These are phyloP conservation scores for Ommatoiulus sabulosus DNA, from an alignment of 2,888 invertebrate genomes.

Conservation along the genomic window DNA sequence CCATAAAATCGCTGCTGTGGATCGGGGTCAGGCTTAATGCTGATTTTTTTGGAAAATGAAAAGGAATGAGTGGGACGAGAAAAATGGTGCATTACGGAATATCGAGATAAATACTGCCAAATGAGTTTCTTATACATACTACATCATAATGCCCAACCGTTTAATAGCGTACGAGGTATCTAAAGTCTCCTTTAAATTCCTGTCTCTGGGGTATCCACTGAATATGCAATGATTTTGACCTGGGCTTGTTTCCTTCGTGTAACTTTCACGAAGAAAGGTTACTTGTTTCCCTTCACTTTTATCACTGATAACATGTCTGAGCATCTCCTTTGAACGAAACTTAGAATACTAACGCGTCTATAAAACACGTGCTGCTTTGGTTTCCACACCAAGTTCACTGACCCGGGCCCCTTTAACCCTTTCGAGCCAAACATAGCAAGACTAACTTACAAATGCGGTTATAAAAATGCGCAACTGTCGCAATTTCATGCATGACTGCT, in stretches of 20 bases:
- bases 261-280: background rate
- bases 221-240: background rate
- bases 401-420: background rate
- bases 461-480: background rate
- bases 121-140: too few relatives aligned
- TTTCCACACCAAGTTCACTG: background rate
- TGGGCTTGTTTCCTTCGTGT: background rate
- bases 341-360: background rate
- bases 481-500: slow-evolving; percentile 17
- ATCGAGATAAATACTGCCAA: background rate
- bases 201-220: background rate
- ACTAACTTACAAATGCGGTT: background rate
- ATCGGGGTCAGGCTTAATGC: background rate
- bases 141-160: background rate
- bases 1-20: background rate
- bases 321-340: background rate
- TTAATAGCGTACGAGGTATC: background rate
- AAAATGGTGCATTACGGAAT: background rate
- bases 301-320: background rate
- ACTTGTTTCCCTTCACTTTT: background rate
- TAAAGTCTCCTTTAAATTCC: background rate
- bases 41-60: background rate
- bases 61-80: background rate
- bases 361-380: background rate
- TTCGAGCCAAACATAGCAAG: background rate